Evolutionary conservation across 1,140 invertebrate species (phyloP), one percentile per base, ranked within the genome.

Genomic region (Tachypleus tridentatus): DNA sequence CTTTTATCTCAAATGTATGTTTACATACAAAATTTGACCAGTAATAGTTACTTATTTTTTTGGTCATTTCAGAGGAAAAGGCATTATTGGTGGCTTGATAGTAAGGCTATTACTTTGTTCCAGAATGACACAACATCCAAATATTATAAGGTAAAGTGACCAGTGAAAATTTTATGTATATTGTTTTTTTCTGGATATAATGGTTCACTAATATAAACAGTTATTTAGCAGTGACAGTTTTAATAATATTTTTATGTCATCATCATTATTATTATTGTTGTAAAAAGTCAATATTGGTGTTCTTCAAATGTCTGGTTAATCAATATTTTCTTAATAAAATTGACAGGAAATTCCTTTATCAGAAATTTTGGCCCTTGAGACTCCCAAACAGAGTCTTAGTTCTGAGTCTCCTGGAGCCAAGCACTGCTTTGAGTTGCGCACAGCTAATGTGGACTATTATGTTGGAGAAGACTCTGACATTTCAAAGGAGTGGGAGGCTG

Each of bases 61-160:
- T 68, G 63, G 6, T 61, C n/a, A 51, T 49, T 49, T 69, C 76
- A 93, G 89, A 80, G 88, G 63, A 91, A 90, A 74, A 82, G 91
- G 64, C 93, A 98, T 82, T 98, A 88, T 76, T 99, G 96, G 96
- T 85, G 93, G 63, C 79, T 99, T 62, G 97, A 98, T 79, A 92
- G 93, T 62, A 98, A 98, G 79, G 86, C 88, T 57, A 86, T 98
- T 67, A 95, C 91, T 29, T 77, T 99, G 68, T 99, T 95, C 78
- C 76, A 81, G 68, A 77, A 79, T 71, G 81, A 82, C 67, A 76
- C 73, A 52, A 74, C 78, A 10, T 73, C 69, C 3, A 73, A 81
- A 67, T 84, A 82, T 72, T 84, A 80, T 69, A 84, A 82, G 77
- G 81, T 77, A 65, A 62, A 54, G 64, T 29, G 29, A 2, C 29